Conservation (phyloP, 1,140 invertebrate genomes). For the Phymastichus coffea region DNA sequence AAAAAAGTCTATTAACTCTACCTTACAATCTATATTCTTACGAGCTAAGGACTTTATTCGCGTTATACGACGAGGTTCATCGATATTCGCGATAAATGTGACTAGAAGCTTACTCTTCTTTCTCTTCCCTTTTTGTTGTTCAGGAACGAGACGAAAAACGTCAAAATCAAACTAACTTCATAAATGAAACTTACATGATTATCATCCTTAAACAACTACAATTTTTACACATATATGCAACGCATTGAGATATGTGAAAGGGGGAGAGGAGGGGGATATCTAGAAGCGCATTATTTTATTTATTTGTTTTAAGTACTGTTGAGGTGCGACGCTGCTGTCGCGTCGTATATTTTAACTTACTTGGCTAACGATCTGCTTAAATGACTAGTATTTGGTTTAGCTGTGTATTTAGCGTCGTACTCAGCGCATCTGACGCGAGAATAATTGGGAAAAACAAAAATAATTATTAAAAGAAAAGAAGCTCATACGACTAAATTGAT, state of each 20-base stretch:
- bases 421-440: too few species aligned
- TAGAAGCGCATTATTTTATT: background rate
- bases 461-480: too few species aligned
- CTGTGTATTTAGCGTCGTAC: background rate
- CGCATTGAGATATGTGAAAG: slow-evolving; percentile 13
- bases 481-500: too few species aligned
- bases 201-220: background rate
- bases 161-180: background rate
- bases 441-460: too few species aligned
- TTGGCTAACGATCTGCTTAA: slow-evolving; percentile 17
- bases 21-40: slow-evolving; percentile 13
- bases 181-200: slow-evolving; percentile 6
- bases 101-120: slow-evolving; percentile 27
- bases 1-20: background rate
- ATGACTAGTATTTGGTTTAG: slow-evolving; percentile 21
- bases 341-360: background rate
- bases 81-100: slow-evolving; percentile 3
- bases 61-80: background rate
- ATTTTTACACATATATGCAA: background rate
- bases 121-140: too few species aligned
- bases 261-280: too few species aligned
- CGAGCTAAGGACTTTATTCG: slow-evolving; percentile 5
- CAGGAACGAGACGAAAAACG: slow-evolving; percentile 18
- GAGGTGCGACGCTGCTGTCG: background rate
- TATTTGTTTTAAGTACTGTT: slow-evolving; percentile 7